Base-by-base conservation (phyloP, 2,888 invertebrate genomes). In the Petrolisthes cinctipes region DNA sequence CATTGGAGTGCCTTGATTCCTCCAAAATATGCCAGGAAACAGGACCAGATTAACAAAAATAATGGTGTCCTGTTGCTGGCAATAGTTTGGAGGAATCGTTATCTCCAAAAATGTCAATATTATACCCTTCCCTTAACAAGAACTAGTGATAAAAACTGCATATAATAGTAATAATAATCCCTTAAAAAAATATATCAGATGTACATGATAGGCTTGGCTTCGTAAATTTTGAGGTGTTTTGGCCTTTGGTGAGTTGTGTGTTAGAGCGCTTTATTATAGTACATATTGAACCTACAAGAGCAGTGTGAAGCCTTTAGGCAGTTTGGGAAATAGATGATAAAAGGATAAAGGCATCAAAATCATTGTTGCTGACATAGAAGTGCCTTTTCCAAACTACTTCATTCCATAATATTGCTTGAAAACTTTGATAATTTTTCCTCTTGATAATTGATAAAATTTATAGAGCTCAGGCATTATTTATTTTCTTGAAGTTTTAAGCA, bases 301-400 rank as follows among this genome's bases (percentile, higher is more conserved):
- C 80, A 86, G 73, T 86, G 81, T 86, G 81, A 81, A 81, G 73
- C 80, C 68, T 86, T 73, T 68, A 57, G 51, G 68, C 71, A 81
- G 80, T 71, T 81, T 86, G 75, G 86, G 78, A 75, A 86, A 57
- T 81, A 81, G 86, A 81, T 81, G 80, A 79, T 85, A 79, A 85
- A 71, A 85, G 81, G 80, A 81, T 86, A 73, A 86, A 86, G 86
- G 86, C 86, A 75, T 81, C 84, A 84, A 84, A 76, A 76, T 61
- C 11, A 14, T 37, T 78, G 84, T 61, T 84, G 78, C 84, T 57
- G 84, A 86, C 53, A 80, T 84, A 80, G 71, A 88, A 85, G 87
- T 88, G 83, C 89, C 86, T 89, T 89, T 83, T 86, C 89, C 85
- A 83, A 86, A 76, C 61, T 57, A 83, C 75, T 83, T 89, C 86